Evolutionary conservation across 2,888 invertebrate genomes (phyloP), one percentile per base, ranked within the genome.

Genomic region (Seladonia tumulorum): DNA sequence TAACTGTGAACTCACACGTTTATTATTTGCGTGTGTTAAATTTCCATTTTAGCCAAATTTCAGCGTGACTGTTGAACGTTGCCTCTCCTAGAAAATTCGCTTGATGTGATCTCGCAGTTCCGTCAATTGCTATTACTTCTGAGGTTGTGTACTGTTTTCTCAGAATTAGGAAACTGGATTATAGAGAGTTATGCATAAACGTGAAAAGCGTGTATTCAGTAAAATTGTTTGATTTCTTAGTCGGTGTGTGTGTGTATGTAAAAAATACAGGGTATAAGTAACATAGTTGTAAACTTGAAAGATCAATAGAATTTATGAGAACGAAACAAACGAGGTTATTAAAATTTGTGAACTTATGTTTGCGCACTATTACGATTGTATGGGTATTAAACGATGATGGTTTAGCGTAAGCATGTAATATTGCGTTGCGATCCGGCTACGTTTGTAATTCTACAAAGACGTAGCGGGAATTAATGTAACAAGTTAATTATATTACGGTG

Each of bases 251-350:
- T 63, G 29, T 63, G 63, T 63, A 29, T 63, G 63, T 63, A 63
- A 63, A 63, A 29, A 29, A 29, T 63, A 63, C 63, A 63, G 63
- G 63, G 63, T 63, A 63, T 63, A 63, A 63, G 63, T 29, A 63
- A 29, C 14, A 29, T 63, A 63, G 63, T 29, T 63, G 7, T 63
- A 29, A 63, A 16, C 14, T 16, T 16, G 16, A 29, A 7, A 25
- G 63, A 63, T 63, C 16, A 16, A 29, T 63, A 25, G 29, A 63
- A 63, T 29, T 63, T 16, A 63, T 63, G 29, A 63, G 29, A 29
- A 63, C 16, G 63, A 29, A 63, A 63, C 14, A 16, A 63, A 29
- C 29, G 14, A 63, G n/a, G 57, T 29, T 63, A 63, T 63, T 63
- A 16, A 63, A 63, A 16, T 29, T 29, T 63, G 2, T 29, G 7